Base-by-base conservation (phyloP, 2,797 vertebrate genomes). In the Paguma larvata region DNA sequence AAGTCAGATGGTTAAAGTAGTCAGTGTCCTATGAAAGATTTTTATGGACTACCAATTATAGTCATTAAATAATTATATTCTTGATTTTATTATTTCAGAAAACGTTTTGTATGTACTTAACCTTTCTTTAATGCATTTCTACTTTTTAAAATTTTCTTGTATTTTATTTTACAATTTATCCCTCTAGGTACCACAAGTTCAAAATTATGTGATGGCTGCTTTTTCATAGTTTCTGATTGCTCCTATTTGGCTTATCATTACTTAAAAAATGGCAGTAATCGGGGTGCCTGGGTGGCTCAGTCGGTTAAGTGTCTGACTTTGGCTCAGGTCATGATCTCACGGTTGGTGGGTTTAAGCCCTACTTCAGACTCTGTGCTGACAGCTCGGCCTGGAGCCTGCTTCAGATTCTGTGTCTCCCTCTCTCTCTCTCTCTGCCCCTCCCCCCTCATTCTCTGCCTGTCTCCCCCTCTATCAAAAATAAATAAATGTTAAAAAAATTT, bases 141-240 rank as follows among this genome's bases (percentile, higher is more conserved):
- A 51, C 23, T 51, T 95, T 70, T 0, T 88, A 86, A 5, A 89
- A 6, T 88, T 67, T 89, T 83, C 27, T 92, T 80, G 13, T 13
- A 92, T 72, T 90, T 86, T 83, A 48, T 85, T 91, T 96, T 79
- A 68, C 59, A 75, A 53, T 73, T 96, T 73, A 44, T 80, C 27
- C 44, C 16, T 83, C 16, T 3, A 63, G 15, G 80, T 87, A 51
- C 23, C 0, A 0, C 13, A 79, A 18, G 56, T 65, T 67, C 13
- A 56, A 14, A 53, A 41, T 34, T 94, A 13, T 48, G 8, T 41
- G 11, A 46, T 79, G 48, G 44, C 14, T 9, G 67, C 13, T 72
- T 68, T 78, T 93, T 93, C 16, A 68, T 13, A 34, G 56, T 85
- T 68, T 32, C 51, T 21, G 3, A 93, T 51, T 32, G 14, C 38